Percentiles rank a stretch among this genome's conserved stretches.
phyloP scores from a whole-genome alignment of 2,113 vertebrate genomes.

The Candoia aspera region DNA sequence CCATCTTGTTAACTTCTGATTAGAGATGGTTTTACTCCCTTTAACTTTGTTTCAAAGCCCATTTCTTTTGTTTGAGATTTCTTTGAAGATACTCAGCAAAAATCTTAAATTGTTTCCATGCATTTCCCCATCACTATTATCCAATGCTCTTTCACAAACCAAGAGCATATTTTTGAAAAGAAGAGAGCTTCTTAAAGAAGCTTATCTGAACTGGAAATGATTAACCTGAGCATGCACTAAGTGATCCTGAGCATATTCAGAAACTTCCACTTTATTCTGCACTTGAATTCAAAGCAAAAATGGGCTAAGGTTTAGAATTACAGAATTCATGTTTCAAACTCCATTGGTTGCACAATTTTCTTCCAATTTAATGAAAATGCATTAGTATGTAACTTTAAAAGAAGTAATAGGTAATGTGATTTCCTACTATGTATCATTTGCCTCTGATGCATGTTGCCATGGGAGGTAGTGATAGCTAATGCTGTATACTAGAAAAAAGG shows the following conservation, averaged over 20 bases:
- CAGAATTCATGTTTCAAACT: not conserved
- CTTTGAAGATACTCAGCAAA: not conserved
- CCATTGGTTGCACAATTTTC: not conserved
- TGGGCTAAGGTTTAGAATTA: not conserved
- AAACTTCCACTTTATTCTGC: not conserved
- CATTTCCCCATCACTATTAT: not conserved
- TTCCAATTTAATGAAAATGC: not conserved
- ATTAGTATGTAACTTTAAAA: not conserved
- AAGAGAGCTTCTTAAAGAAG: not conserved
- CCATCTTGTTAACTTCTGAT: slow-evolving; percentile 25
- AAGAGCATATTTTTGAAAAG: not conserved
- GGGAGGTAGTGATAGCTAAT: not conserved
- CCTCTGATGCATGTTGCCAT: not conserved
- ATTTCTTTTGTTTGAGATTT: not conserved
- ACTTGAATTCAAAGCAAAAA: not conserved
- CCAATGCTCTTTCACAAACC: not conserved
- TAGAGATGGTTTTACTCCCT: not conserved
- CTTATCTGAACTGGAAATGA: not conserved
- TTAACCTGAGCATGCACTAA: not conserved
- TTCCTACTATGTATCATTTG: not conserved
- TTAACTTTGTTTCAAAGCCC: not conserved
- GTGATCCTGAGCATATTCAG: not conserved
- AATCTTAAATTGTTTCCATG: not conserved
- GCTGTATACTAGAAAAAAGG: not conserved
- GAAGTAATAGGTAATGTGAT: not conserved